Base-by-base conservation (phyloP, 30 jellyfish, hydroid and myxozoan genomes). In the Phacellophora camtschatica region DNA sequence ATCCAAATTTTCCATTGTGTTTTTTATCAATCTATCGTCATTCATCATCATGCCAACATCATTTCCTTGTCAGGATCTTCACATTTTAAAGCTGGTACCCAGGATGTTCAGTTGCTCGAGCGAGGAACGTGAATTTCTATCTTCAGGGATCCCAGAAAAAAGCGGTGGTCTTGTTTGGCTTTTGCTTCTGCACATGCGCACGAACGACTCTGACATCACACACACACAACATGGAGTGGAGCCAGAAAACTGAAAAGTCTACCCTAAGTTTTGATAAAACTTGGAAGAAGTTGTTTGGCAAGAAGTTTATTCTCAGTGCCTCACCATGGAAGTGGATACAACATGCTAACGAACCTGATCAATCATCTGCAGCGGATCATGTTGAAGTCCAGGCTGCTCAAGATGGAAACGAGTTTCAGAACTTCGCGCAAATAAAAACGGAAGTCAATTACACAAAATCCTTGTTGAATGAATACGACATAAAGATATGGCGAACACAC, bases 361-460 rank as follows among this genome's bases (percentile, higher is more conserved):
- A 19, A 13, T 7, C 19, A 33, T 32, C 18, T 2, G 8, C 4
- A 2, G 35, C 56, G 3, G 51, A 57, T 16, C 62, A 76, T 0
- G 4, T 41, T 8, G 28, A 36, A 61, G 16, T 20, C 2, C 53
- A 35, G 15, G 3, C n/a, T 0, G 50, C 20, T 15, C 27, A 32
- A 12, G 65, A 0, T 13, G 64, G 8, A 50, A 53, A 68, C 7
- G 32, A 20, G 35, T 1, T 13, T 65, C 75, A 29, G 42, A 50
- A 45, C 1, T 6, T 66, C 19, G 71, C 25, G 11, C 65, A 58
- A 42, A 24, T 82, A 74, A 92, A 92, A 59, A 82, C 61, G 7
- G 80, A 92, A 35, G 66, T 93, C 11, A 93, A 93, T 79, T 48
- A 35, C 9, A 80, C 95, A n/a, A 94, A 88, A 48, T 87, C 99